Conservation (phyloP, 2,797 vertebrate species). For the Melopsittacus undulatus region DNA sequence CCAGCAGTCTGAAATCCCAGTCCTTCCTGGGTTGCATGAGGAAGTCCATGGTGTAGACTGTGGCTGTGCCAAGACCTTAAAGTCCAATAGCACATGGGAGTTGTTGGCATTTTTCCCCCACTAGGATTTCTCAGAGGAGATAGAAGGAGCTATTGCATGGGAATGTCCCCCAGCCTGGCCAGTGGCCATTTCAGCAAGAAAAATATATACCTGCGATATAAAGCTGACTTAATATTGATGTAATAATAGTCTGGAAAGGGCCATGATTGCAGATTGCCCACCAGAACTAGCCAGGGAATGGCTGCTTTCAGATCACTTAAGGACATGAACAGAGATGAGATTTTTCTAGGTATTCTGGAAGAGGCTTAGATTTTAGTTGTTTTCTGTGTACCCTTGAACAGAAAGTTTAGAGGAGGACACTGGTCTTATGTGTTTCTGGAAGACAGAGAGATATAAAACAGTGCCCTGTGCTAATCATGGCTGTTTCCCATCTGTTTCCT, state of each 20-base stretch:
- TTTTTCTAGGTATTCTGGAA: neutral
- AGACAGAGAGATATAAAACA: neutral
- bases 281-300: neutral
- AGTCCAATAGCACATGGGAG: neutral
- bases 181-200: neutral
- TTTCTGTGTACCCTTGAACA: neutral
- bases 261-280: neutral
- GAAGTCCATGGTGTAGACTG: neutral
- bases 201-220: accelerated
- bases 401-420: neutral
- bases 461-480: neutral
- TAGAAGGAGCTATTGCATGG: neutral
- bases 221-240: neutral
- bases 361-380: neutral
- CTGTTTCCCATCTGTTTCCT: constrained; percentile 32
- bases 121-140: neutral
- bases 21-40: neutral
- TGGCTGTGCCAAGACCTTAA: neutral
- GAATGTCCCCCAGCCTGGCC: neutral
- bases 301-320: neutral
- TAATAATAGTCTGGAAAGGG: neutral
- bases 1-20: neutral
- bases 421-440: neutral
- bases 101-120: neutral
- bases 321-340: neutral